Percentiles rank a stretch among this genome's conserved stretches.
These are phyloP conservation scores for Passerina amoena DNA, from an alignment of 2,113 vertebrate species.

Conservation along the genomic window DNA sequence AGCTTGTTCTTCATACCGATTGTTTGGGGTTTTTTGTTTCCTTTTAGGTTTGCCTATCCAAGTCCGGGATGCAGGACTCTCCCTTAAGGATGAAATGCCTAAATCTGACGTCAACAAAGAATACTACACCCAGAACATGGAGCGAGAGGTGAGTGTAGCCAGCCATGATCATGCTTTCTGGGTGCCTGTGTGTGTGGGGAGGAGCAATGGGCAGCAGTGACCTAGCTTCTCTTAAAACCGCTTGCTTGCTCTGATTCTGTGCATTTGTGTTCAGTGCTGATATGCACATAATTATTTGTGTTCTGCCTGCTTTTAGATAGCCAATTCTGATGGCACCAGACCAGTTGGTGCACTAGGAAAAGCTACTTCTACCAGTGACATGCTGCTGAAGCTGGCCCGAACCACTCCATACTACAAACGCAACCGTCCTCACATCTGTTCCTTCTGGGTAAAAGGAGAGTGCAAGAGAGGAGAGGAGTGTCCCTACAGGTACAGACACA, in stretches of 20 bases:
- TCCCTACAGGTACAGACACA: conserved; percentile 86
- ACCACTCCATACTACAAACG: conserved; percentile 98
- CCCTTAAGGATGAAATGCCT: conserved; percentile 95
- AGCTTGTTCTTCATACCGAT: not conserved
- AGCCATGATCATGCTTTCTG: not conserved
- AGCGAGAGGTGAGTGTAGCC: conserved; percentile 84
- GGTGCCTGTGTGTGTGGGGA: not conserved
- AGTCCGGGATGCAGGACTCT: conserved; percentile 92
- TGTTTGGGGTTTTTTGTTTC: not conserved
- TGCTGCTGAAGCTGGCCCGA: conserved; percentile 95
- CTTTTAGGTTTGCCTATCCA: conserved; percentile 93
- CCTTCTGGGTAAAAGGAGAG: conserved; percentile 99
- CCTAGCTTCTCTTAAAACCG: not conserved
- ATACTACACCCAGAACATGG: conserved; percentile 98
- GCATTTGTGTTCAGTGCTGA: not conserved
- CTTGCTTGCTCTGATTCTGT: not conserved
- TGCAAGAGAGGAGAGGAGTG: conserved; percentile 98
- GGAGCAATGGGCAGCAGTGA: not conserved
- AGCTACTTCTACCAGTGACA: conserved; percentile 92
- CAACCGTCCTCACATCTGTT: conserved; percentile 97
- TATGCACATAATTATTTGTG: not conserved
- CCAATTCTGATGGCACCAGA: conserved; percentile 91
- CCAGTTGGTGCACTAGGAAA: conserved; percentile 92
- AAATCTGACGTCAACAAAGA: conserved; percentile 98
- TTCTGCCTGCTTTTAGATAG: conserved; percentile 77